phyloP scores from a whole-genome alignment of 2,113 vertebrate species.

The Myiagra hebetior region DNA sequence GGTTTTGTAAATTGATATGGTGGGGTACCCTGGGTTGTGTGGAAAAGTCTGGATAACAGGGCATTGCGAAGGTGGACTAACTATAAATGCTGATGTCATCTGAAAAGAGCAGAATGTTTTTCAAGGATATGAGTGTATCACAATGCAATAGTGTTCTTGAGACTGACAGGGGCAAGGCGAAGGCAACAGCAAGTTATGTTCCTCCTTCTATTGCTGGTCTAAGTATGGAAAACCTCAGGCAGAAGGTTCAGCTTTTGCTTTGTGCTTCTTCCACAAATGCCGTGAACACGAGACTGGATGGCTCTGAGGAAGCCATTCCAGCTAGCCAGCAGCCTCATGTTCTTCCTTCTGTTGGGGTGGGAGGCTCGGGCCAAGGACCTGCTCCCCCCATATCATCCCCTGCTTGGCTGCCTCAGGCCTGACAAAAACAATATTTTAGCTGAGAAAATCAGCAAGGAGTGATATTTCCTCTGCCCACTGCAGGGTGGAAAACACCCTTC shows the following conservation, averaged over 20 bases:
- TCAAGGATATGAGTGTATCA: neutral
- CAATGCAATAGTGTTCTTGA: neutral
- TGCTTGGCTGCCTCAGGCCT: neutral
- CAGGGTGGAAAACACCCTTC: neutral
- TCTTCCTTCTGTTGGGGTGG: neutral
- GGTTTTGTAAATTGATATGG: fast-evolving
- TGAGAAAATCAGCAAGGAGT: neutral
- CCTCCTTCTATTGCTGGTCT: neutral
- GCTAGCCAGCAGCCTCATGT: fast-evolving
- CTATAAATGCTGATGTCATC: neutral
- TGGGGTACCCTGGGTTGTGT: neutral
- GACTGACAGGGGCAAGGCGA: neutral
- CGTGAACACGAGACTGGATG: neutral
- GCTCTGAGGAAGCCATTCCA: neutral
- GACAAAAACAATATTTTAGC: neutral
- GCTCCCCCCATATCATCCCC: neutral
- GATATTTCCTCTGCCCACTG: neutral
- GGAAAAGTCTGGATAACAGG: neutral
- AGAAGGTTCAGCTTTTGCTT: neutral
- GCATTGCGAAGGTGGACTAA: neutral
- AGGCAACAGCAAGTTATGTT: neutral
- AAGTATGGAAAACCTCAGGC: neutral
- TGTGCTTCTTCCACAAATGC: neutral
- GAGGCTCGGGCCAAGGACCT: neutral
- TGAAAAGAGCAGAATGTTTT: neutral